phyloP scores from a whole-genome alignment of 2,888 invertebrate species.

The Lamellibrachia columna region DNA sequence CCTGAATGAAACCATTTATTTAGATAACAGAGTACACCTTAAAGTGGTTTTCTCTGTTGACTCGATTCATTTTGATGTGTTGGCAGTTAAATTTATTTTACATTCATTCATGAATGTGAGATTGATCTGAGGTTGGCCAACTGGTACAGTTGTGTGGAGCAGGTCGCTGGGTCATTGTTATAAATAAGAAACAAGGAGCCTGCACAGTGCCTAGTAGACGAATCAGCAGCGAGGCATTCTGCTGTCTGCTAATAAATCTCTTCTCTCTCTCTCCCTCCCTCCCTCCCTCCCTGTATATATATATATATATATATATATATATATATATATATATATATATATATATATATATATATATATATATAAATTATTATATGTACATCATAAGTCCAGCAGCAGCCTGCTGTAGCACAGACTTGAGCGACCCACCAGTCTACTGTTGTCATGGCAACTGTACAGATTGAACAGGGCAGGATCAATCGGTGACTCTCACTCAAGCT shows the following conservation, averaged over 20 bases:
- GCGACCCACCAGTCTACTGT: neutral
- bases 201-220: neutral
- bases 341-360: neutral
- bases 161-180: neutral
- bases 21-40: neutral
- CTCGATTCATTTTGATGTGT: no score
- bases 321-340: no score
- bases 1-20: neutral
- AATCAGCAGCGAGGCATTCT: neutral
- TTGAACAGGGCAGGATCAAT: neutral
- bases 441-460: neutral
- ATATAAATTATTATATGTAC: neutral
- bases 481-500: neutral
- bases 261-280: neutral
- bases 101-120: neutral
- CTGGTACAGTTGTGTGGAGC: neutral
- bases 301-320: neutral
- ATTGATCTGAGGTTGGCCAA: neutral
- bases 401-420: neutral
- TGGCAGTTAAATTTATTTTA: neutral
- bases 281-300: no score
- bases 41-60: no score
- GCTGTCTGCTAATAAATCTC: neutral
- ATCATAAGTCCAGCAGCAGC: neutral
- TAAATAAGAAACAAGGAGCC: neutral